Evolutionary conservation across 92 coral and sea anemone species (phyloP).

Genomic region (Palythoa grandis): DNA sequence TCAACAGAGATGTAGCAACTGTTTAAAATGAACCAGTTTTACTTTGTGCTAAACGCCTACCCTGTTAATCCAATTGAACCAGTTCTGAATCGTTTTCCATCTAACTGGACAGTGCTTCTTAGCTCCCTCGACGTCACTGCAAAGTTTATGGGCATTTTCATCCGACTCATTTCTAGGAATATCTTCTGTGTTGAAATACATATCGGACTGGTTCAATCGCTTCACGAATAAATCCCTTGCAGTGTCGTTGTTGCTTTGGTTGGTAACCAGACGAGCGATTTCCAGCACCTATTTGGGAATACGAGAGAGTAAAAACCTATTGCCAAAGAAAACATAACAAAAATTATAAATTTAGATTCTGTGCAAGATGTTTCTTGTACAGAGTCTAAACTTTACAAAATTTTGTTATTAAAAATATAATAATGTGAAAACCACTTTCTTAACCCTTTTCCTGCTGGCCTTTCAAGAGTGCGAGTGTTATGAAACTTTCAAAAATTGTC

Average conservation of each 20-base stretch:
- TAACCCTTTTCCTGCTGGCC: too few species aligned
- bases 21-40: not conserved
- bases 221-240: conserved; percentile 61
- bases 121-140: conserved; percentile 84
- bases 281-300: conserved; percentile 60
- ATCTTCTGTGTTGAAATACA: conserved; percentile 73
- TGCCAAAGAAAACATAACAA: too few species aligned
- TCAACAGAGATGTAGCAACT: too few species aligned
- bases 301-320: too few species aligned
- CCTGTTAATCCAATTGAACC: conserved; percentile 74
- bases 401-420: too few species aligned
- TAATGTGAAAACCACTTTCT: too few species aligned
- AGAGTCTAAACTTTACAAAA: too few species aligned
- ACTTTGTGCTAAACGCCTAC: not conserved
- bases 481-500: too few species aligned
- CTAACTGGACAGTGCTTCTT: conserved; percentile 85
- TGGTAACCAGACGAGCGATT: conserved; percentile 78
- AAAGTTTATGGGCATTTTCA: conserved; percentile 75
- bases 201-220: conserved; percentile 67
- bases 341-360: too few species aligned
- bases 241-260: conserved; percentile 63
- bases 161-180: conserved; percentile 90
- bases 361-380: too few species aligned
- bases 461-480: too few species aligned
- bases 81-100: conserved; percentile 78